phyloP scores from a whole-genome alignment of 2,888 invertebrate species.

The Himalopsyche japonica region DNA sequence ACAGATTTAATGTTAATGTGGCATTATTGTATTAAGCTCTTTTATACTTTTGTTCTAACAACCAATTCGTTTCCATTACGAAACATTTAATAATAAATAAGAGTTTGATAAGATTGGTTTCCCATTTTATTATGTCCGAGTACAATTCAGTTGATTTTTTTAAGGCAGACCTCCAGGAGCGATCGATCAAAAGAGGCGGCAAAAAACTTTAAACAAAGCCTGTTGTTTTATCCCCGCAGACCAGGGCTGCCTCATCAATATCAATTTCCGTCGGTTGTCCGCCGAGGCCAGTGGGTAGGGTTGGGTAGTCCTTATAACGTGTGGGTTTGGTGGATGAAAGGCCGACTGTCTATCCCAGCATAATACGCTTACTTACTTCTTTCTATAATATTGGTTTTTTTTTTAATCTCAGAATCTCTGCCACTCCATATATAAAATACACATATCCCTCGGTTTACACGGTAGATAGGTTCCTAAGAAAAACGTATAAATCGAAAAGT shows the following conservation, averaged over 20 bases:
- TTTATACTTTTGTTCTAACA: no score
- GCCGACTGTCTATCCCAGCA: not conserved
- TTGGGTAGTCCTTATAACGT: not conserved
- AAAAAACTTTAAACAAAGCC: slow-evolving; percentile 13
- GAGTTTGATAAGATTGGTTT: not conserved
- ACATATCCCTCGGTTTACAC: no score
- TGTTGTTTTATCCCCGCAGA: slow-evolving; percentile 15
- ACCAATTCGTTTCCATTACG: no score
- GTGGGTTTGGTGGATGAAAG: not conserved
- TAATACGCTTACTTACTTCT: no score
- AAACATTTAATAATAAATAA: no score
- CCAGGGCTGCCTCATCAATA: slow-evolving; percentile 32
- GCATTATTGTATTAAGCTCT: no score
- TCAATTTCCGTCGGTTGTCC: slow-evolving; percentile 30
- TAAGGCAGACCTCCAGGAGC: not conserved
- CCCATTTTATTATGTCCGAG: not conserved
- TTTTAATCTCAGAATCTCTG: no score
- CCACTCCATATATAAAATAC: no score
- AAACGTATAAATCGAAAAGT: no score
- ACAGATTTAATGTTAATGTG: no score
- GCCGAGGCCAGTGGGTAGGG: not conserved
- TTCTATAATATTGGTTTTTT: no score
- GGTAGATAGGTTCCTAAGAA: no score
- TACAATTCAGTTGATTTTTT: not conserved
- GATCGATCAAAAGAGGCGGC: slow-evolving; percentile 17